Conservation (phyloP, 2,888 invertebrate genomes). For the Agriopis leucophaearia region DNA sequence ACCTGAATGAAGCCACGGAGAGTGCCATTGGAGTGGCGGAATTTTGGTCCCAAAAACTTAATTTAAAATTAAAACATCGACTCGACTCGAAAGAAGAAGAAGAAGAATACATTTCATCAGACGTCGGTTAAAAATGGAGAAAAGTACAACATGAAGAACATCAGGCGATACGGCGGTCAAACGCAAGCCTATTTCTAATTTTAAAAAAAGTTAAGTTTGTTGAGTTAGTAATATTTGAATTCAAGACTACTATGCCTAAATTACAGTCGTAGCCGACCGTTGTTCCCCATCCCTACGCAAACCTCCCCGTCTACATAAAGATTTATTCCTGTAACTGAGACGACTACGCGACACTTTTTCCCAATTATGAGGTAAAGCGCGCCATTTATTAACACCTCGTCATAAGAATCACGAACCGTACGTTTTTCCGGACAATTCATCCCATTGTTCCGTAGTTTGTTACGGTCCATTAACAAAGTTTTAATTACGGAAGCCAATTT, state of each 20-base stretch:
- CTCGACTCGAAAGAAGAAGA: too few relatives aligned
- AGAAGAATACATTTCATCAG: too few relatives aligned
- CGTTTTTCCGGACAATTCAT: slow-evolving; percentile 45
- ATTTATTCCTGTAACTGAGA: slow-evolving; percentile 86
- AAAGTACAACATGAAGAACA: too few relatives aligned
- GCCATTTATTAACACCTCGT: slow-evolving; percentile 84
- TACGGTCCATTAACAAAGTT: slow-evolving; percentile 49
- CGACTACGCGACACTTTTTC: slow-evolving; percentile 84
- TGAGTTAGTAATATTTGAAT: neutral
- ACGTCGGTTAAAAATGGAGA: too few relatives aligned
- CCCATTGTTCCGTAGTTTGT: slow-evolving; percentile 39
- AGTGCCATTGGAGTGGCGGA: too few relatives aligned
- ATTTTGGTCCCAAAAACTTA: too few relatives aligned
- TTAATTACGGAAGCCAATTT: slow-evolving; percentile 57
- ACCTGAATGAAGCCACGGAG: too few relatives aligned
- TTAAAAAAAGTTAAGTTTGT: too few relatives aligned
- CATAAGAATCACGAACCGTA: slow-evolving; percentile 73
- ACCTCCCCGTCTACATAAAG: slow-evolving; percentile 78
- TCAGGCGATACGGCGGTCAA: too few relatives aligned
- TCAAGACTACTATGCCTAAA: neutral
- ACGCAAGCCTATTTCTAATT: too few relatives aligned
- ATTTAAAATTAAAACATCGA: too few relatives aligned
- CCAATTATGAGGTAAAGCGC: slow-evolving; percentile 84
- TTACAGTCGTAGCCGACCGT: neutral
- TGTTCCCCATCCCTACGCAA: slow-evolving; percentile 27